Base-by-base conservation (phyloP, 2,888 invertebrate species). In the Hemaris fuciformis region DNA sequence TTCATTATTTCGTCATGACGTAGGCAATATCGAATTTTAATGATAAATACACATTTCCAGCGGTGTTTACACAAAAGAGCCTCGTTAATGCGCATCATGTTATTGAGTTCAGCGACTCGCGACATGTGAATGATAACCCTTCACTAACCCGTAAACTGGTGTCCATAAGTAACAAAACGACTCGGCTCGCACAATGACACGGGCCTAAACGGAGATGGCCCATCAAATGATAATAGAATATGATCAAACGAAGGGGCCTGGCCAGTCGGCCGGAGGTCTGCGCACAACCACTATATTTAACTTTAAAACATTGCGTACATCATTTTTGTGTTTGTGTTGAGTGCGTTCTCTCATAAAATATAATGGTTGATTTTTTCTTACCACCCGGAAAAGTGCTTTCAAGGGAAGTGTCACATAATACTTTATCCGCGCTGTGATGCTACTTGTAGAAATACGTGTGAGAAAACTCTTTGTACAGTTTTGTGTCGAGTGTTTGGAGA, bases 161-260 rank as follows among this genome's bases (percentile, higher is more conserved):
- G 22, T 53, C 53, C 18, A 53, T 53, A 53, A 53, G 53, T 53
- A 53, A 53, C 58, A 61, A 46, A 59, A 42, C 53, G 42, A 63
- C 77, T 73, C 75, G 73, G 72, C 79, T 72, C 75, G 76, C 84
- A 83, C 87, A 84, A 83, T 83, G 81, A 83, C 81, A 77, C 79
- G 79, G 72, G 70, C 73, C 79, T 74, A 79, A 89, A 89, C 91
- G 91, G 91, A 91, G 91, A 81, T 91, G 83, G 85, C 80, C 88
- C 80, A 91, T 91, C 91, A 91, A 88, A 87, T 84, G 81, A 85
- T 90, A 88, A 90, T 89, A 83, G 85, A 84, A 71, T 72, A 71
- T 79, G 75, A 84, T 80, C 80, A 74, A 77, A 73, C 78, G 80
- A 81, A 88, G 91, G 91, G 91, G 90, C 87, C 89, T 84, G 85